Evolutionary conservation across 2,888 invertebrate genomes (phyloP).

Genomic region (Drosophila tripunctata): DNA sequence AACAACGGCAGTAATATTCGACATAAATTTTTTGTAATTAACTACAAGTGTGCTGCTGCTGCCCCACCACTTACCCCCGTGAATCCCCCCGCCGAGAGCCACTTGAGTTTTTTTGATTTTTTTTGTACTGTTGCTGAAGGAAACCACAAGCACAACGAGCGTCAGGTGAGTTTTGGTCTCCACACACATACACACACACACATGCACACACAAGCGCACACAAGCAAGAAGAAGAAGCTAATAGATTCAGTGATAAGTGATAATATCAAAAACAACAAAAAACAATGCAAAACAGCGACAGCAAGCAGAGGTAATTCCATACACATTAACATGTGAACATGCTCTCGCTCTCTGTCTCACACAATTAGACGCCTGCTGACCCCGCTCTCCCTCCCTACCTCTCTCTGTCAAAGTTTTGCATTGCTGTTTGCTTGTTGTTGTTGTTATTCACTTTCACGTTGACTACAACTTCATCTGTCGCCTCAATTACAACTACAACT

Average conservation of each 20-base stretch:
- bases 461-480: conserved; percentile 1
- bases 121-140: conserved; percentile 35
- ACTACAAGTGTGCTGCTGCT: conserved; percentile 37
- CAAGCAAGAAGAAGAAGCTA: conserved; percentile 22
- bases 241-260: conserved; percentile 33
- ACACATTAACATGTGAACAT: not conserved
- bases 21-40: conserved; percentile 39
- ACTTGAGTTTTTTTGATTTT: too few species aligned
- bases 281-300: conserved; percentile 21
- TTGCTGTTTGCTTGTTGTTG: conserved; percentile 23
- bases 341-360: conserved; percentile 1
- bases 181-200: conserved; percentile 25
- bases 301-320: conserved; percentile 31
- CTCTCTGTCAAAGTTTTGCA: conserved; percentile 13
- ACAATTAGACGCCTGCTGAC: conserved; percentile 35
- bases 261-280: conserved; percentile 40
- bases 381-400: conserved; percentile 19
- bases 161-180: conserved; percentile 74
- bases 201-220: conserved; percentile 27
- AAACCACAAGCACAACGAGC: conserved; percentile 45
- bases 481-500: conserved; percentile 7
- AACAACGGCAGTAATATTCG: conserved; percentile 3
- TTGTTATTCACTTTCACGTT: conserved; percentile 17
- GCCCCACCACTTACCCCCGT: conserved; percentile 17
- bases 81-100: conserved; percentile 49